Conservation (phyloP, 2,113 vertebrate species). For the Cavia porcellus region DNA sequence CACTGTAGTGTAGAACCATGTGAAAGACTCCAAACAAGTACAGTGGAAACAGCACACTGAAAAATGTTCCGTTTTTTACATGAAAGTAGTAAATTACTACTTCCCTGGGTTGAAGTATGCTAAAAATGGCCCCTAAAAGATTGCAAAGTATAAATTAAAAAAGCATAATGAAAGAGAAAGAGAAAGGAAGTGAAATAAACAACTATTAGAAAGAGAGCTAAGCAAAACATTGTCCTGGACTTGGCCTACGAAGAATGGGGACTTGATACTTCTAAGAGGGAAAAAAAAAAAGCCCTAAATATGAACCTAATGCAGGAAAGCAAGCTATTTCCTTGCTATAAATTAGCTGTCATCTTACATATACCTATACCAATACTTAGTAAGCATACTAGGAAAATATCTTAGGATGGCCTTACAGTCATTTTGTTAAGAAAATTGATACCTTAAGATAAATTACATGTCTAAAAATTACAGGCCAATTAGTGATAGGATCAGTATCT, state of each 20-base stretch:
- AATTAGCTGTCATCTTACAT: not conserved
- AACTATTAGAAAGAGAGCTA: not conserved
- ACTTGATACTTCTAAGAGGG: not conserved
- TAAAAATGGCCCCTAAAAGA: slow-evolving; percentile 5
- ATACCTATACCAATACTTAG: not conserved
- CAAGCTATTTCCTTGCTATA: not conserved
- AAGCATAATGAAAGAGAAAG: not conserved
- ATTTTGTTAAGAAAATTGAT: slow-evolving; percentile 6
- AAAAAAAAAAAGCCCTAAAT: not conserved
- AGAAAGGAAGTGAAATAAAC: not conserved
- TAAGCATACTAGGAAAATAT: not conserved
- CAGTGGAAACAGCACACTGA: not conserved
- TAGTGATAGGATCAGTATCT: not conserved
- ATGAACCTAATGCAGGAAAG: not conserved
- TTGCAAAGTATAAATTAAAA: slow-evolving; percentile 38
- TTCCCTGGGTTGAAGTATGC: not conserved
- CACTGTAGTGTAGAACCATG: not conserved
- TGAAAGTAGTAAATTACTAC: slow-evolving; percentile 24
- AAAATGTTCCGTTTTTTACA: not conserved
- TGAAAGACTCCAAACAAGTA: not conserved
- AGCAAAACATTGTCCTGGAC: not conserved
- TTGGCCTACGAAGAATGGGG: not conserved
- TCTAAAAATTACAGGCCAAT: not conserved
- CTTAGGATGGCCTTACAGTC: not conserved
- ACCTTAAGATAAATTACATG: not conserved